Conservation (phyloP, 2,113 vertebrate genomes). For the Microtus pennsylvanicus region DNA sequence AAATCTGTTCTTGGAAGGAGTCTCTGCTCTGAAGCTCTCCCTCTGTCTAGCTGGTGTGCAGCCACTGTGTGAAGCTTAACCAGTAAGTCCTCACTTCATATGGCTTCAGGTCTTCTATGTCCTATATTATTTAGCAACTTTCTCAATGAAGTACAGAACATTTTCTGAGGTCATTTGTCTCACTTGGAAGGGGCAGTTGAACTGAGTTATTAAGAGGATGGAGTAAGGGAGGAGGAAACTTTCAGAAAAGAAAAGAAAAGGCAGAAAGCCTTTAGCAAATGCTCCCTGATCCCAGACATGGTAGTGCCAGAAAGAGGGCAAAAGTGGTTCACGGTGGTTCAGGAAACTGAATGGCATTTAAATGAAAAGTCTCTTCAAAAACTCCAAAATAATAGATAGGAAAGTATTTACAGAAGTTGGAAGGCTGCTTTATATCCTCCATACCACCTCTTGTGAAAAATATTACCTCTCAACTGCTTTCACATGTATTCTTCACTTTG, state of each 20-base stretch:
- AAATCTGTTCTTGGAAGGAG: constrained; percentile 32
- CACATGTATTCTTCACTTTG: neutral
- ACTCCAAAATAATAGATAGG: neutral
- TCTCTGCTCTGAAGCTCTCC: neutral
- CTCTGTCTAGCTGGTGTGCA: constrained; percentile 45
- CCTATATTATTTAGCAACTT: constrained; percentile 56
- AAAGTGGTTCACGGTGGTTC: neutral
- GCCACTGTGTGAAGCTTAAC: constrained; percentile 31
- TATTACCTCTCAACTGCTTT: constrained; percentile 30
- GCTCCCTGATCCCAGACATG: neutral
- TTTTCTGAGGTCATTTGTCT: constrained; percentile 68
- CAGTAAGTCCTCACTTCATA: constrained; percentile 60
- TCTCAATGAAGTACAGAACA: constrained; percentile 47
- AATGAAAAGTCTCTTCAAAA: constrained; percentile 36
- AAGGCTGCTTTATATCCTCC: constrained; percentile 10
- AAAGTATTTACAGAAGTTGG: constrained; percentile 19
- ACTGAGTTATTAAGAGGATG: constrained; percentile 12
- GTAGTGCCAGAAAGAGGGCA: neutral
- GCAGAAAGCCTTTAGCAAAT: constrained; percentile 42
- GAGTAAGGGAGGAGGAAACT: constrained; percentile 53
- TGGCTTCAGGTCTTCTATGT: constrained; percentile 57
- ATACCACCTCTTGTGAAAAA: neutral
- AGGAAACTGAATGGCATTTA: constrained; percentile 48
- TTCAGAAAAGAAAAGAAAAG: constrained; percentile 58
- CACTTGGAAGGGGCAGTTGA: constrained; percentile 36